phyloP scores from a whole-genome alignment of 2,797 vertebrate species.

The Percopsis omiscomaycus region DNA sequence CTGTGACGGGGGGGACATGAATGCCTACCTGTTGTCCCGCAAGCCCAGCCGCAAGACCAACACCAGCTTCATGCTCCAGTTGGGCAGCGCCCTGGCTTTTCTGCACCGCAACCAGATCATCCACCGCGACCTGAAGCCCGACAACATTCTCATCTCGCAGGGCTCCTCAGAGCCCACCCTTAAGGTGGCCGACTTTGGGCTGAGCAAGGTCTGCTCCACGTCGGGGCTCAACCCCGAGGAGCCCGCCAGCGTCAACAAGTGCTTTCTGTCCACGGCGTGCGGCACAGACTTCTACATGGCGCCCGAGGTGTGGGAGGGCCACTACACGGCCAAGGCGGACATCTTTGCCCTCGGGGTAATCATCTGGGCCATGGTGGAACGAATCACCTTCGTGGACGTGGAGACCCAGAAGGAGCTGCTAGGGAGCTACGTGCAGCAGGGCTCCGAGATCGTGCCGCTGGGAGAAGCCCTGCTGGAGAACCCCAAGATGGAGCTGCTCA shows the following conservation, averaged over 20 bases:
- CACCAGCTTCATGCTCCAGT: slow-evolving; percentile 97
- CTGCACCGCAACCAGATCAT: slow-evolving; percentile 97
- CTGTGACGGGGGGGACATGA: slow-evolving; percentile 98
- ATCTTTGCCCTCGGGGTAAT: slow-evolving; percentile 96
- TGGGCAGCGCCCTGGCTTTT: slow-evolving; percentile 95
- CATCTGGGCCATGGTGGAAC: slow-evolving; percentile 97
- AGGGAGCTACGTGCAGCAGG: slow-evolving; percentile 91
- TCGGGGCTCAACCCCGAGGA: slow-evolving; percentile 89
- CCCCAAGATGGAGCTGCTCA: slow-evolving; percentile 94
- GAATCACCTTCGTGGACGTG: slow-evolving; percentile 92
- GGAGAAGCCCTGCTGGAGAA: slow-evolving; percentile 95
- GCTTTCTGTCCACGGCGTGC: slow-evolving; percentile 93
- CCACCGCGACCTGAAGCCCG: slow-evolving; percentile 95
- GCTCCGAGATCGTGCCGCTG: slow-evolving; percentile 88
- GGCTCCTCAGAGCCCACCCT: slow-evolving; percentile 87
- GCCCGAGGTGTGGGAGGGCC: slow-evolving; percentile 95
- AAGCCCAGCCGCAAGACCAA: slow-evolving; percentile 95
- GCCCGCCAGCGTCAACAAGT: slow-evolving; percentile 91
- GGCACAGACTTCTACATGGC: slow-evolving; percentile 99
- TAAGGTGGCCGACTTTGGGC: slow-evolving; percentile 96
- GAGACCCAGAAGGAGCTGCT: slow-evolving; percentile 94
- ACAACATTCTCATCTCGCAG: slow-evolving; percentile 95
- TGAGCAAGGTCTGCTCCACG: slow-evolving; percentile 94
- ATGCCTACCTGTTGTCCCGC: slow-evolving; percentile 91
- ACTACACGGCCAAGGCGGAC: slow-evolving; percentile 96